phyloP scores from a whole-genome alignment of 1,140 invertebrate genomes.

The Drosophila oshimai region DNA sequence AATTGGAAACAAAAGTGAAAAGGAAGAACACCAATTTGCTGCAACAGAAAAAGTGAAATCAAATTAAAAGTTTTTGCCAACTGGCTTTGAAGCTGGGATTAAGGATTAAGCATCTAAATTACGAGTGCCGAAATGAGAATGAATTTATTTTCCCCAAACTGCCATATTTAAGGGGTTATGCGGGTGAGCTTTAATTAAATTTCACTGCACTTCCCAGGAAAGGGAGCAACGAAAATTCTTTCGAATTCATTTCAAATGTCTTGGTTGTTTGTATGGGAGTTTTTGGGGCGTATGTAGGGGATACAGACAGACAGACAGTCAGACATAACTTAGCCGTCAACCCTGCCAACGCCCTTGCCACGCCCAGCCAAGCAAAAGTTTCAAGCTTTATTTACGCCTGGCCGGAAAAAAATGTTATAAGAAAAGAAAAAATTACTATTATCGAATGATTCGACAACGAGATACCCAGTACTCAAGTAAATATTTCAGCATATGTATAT shows the following conservation, averaged over 20 bases:
- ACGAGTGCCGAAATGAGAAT: conserved; percentile 39
- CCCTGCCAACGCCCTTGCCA: conserved; percentile 5
- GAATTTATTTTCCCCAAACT: conserved; percentile 8
- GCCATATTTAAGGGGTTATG: conserved; percentile 28
- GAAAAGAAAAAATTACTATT: too few relatives aligned
- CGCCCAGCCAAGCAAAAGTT: conserved; percentile 27
- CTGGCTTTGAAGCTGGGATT: conserved; percentile 48
- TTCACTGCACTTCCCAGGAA: conserved; percentile 38
- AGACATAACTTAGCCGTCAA: conserved; percentile 5
- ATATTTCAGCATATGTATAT: too few relatives aligned
- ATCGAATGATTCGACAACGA: not conserved
- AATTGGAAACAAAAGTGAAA: conserved; percentile 3
- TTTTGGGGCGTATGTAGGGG: not conserved
- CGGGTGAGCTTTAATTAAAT: conserved; percentile 58
- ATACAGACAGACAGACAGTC: not conserved
- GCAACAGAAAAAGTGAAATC: conserved; percentile 46
- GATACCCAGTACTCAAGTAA: not conserved
- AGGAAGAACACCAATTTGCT: conserved; percentile 16
- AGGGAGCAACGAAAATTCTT: conserved; percentile 18
- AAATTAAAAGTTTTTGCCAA: conserved; percentile 70
- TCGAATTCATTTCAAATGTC: conserved; percentile 40
- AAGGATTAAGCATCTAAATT: conserved; percentile 62
- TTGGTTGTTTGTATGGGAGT: conserved; percentile 5
- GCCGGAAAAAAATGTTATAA: not conserved
- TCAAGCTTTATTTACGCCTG: conserved; percentile 19